Evolutionary conservation across 2,888 invertebrate species (phyloP).

Genomic region (Hermaeophaga mercurialis): DNA sequence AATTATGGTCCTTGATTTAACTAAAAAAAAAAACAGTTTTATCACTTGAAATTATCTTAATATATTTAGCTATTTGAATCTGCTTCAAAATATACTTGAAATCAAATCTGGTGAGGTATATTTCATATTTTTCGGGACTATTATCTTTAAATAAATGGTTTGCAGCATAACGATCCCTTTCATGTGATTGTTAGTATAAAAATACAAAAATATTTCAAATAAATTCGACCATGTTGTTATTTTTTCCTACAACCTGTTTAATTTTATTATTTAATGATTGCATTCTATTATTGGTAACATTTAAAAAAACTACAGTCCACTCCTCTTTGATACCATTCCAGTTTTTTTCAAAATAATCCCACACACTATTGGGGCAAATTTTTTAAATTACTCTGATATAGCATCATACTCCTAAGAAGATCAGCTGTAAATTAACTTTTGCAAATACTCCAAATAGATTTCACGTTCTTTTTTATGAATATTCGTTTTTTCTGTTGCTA

Average conservation of each 20-base stretch:
- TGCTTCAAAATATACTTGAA: background rate
- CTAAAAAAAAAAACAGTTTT: background rate
- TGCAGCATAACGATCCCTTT: constrained; percentile 1
- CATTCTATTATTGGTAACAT: background rate
- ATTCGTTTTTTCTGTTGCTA: background rate
- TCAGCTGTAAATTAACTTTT: background rate
- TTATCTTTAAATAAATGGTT: too few species aligned
- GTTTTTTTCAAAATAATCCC: background rate
- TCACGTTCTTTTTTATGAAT: background rate
- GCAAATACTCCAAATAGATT: background rate
- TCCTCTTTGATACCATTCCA: background rate
- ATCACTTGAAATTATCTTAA: too few species aligned
- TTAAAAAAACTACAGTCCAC: background rate
- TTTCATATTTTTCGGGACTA: background rate
- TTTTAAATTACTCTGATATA: too few species aligned
- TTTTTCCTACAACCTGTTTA: background rate
- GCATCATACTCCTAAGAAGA: background rate
- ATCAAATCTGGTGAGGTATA: background rate
- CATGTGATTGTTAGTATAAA: background rate
- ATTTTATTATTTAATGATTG: background rate
- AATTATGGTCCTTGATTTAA: background rate
- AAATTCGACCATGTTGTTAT: background rate
- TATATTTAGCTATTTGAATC: background rate
- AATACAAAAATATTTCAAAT: background rate
- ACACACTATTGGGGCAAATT: background rate